A percentile compares a stretch with the other conserved stretches of the same genome.
phyloP scores from a whole-genome alignment of 1,140 invertebrate species.

The Drosophila bifasciata region DNA sequence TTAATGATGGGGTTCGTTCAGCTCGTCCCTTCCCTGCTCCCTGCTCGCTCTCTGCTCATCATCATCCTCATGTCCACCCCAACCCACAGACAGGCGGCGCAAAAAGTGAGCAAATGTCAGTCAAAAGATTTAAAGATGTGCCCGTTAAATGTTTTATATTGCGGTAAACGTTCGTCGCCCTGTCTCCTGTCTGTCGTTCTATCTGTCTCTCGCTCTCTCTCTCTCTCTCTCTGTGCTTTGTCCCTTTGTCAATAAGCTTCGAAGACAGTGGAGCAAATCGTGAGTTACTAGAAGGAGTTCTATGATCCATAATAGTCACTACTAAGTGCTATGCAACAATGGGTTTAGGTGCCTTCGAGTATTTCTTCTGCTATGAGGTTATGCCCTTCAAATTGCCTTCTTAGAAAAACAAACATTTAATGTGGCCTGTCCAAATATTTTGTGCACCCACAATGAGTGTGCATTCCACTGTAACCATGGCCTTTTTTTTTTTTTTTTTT shows the following conservation, averaged over 20 bases:
- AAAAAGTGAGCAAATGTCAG: conserved; percentile 72
- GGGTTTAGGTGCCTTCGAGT: no score
- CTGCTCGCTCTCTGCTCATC: background rate
- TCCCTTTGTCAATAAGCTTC: conserved; percentile 47
- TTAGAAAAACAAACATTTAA: conserved; percentile 1
- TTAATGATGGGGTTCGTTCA: conserved; percentile 76
- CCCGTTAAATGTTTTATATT: conserved; percentile 61
- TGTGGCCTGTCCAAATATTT: conserved; percentile 47
- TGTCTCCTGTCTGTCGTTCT: conserved; percentile 1
- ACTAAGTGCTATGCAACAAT: background rate
- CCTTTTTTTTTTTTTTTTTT: no score
- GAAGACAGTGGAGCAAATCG: conserved; percentile 23
- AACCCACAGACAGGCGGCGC: conserved; percentile 1
- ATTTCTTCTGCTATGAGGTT: background rate
- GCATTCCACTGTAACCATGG: conserved; percentile 43
- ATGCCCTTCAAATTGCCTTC: conserved; percentile 2
- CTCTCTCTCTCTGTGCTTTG: conserved; percentile 23
- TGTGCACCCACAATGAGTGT: conserved; percentile 13
- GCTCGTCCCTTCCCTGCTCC: background rate
- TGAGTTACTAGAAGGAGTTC: no score
- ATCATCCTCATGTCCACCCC: background rate
- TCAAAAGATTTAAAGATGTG: conserved; percentile 77
- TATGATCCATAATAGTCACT: background rate
- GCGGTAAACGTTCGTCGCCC: conserved; percentile 38
- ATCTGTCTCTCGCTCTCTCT: conserved; percentile 24